Percentiles rank a stretch among this genome's conserved stretches.
phyloP scores from a whole-genome alignment of 2,888 invertebrate genomes.

The Plutella xylostella region DNA sequence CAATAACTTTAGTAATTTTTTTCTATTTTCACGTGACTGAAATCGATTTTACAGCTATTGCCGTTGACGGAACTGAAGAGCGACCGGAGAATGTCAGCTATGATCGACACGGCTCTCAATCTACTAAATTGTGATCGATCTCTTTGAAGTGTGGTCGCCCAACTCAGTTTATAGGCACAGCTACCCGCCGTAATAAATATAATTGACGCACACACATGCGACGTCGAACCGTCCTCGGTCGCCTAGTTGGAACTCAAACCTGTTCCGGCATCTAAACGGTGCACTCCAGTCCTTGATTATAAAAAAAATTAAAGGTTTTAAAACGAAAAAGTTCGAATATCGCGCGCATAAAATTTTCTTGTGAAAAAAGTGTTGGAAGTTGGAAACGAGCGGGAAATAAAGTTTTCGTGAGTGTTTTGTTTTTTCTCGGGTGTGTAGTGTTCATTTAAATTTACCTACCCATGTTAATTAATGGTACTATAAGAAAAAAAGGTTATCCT shows the following conservation, averaged over 20 bases:
- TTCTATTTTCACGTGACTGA: too few species aligned
- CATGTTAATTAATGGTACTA: too few species aligned
- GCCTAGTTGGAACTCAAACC: slow-evolving; percentile 57
- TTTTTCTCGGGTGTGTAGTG: too few species aligned
- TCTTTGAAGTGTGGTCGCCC: slow-evolving; percentile 59
- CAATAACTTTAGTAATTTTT: too few species aligned
- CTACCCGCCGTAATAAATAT: slow-evolving; percentile 59
- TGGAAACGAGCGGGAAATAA: slow-evolving; percentile 28
- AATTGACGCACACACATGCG: slow-evolving; percentile 54
- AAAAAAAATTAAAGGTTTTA: slow-evolving; percentile 19
- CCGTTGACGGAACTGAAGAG: too few species aligned
- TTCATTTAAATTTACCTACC: too few species aligned
- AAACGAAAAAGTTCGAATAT: slow-evolving; percentile 29
- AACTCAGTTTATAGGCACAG: slow-evolving; percentile 46
- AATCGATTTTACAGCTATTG: too few species aligned
- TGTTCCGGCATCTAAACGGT: slow-evolving; percentile 56
- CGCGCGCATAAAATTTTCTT: too few species aligned
- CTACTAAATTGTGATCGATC: slow-evolving; percentile 53
- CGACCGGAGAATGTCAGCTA: not conserved
- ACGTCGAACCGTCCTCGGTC: slow-evolving; percentile 45
- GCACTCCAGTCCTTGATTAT: slow-evolving; percentile 45
- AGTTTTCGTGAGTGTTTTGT: slow-evolving; percentile 39
- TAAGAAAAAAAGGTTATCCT: too few species aligned
- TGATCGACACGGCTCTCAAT: slow-evolving; percentile 29
- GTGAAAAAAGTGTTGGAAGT: too few species aligned